Conservation (phyloP, 2,113 vertebrate species). For the Carassius carassius region DNA sequence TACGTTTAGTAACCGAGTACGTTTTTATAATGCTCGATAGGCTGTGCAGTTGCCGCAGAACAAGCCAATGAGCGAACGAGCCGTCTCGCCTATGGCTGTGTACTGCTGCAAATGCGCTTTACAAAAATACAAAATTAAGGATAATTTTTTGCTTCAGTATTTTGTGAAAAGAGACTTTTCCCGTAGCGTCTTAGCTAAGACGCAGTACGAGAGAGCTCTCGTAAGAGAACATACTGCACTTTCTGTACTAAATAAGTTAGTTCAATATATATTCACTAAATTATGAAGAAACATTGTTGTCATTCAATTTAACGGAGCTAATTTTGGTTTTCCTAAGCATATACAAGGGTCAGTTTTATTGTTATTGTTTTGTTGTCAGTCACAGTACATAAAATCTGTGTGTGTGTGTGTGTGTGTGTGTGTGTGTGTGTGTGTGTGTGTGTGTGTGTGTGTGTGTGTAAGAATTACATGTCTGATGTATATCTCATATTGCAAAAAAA, state of each 20-base stretch:
- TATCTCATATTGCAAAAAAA: neutral
- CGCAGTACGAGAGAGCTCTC: too few relatives aligned
- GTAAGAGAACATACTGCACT: neutral
- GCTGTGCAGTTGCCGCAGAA: too few relatives aligned
- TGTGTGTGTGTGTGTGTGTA: too few relatives aligned
- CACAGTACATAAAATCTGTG: neutral
- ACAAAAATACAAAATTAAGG: too few relatives aligned
- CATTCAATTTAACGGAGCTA: neutral
- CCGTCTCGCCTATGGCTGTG: too few relatives aligned
- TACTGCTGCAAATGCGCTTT: too few relatives aligned
- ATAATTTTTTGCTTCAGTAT: too few relatives aligned
- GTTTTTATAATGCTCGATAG: too few relatives aligned
- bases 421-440: neutral
- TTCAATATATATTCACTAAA: neutral
- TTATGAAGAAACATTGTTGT: neutral
- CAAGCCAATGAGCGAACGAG: too few relatives aligned
- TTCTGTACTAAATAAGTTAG: neutral
- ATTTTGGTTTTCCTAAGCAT: neutral
- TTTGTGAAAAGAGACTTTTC: too few relatives aligned
- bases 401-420: neutral
- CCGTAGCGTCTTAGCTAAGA: too few relatives aligned
- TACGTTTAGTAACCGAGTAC: too few relatives aligned
- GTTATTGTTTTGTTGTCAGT: neutral
- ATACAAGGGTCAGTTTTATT: neutral
- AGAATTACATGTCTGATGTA: neutral